Conservation (phyloP, 1,140 invertebrate genomes). For the Eupeodes corollae region DNA sequence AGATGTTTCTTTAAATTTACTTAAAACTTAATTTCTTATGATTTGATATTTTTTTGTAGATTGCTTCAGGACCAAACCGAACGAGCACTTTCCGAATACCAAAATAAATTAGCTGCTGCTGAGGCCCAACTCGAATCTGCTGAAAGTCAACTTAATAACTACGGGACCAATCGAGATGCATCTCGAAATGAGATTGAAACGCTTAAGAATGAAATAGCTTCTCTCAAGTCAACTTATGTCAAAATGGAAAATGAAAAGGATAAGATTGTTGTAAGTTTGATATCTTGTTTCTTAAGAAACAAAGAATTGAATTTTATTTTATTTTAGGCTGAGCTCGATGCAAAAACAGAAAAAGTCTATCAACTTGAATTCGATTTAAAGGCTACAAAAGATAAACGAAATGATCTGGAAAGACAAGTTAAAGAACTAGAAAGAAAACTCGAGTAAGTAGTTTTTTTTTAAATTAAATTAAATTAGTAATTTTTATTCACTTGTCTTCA, state of each 20-base stretch:
- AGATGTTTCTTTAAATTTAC: neutral
- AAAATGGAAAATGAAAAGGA: conserved; percentile 28
- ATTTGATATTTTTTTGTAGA: conserved; percentile 7
- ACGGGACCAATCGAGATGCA: conserved; percentile 24
- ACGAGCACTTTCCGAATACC: conserved; percentile 24
- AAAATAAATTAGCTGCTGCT: conserved; percentile 20
- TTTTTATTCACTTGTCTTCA: too few relatives aligned
- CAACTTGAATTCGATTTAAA: conserved; percentile 28
- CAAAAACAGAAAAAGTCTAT: conserved; percentile 24
- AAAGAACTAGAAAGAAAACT: conserved; percentile 25
- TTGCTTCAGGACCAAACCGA: conserved; percentile 33
- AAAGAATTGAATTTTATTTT: neutral
- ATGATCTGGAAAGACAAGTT: conserved; percentile 17
- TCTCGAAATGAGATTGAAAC: conserved; percentile 17
- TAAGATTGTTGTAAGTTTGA: conserved; percentile 18
- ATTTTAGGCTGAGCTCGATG: conserved; percentile 25
- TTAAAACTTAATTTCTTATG: neutral
- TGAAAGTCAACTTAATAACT: conserved; percentile 16
- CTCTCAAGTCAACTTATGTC: conserved; percentile 20
- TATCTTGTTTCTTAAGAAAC: neutral
- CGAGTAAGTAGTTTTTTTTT: conserved; percentile 14
- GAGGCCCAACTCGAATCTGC: conserved; percentile 22
- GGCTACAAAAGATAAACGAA: conserved; percentile 17
- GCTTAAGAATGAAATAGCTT: conserved; percentile 20
- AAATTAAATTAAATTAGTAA: too few relatives aligned